phyloP scores from a whole-genome alignment of 2,797 vertebrate genomes.

The Sebastes taczanowskii region DNA sequence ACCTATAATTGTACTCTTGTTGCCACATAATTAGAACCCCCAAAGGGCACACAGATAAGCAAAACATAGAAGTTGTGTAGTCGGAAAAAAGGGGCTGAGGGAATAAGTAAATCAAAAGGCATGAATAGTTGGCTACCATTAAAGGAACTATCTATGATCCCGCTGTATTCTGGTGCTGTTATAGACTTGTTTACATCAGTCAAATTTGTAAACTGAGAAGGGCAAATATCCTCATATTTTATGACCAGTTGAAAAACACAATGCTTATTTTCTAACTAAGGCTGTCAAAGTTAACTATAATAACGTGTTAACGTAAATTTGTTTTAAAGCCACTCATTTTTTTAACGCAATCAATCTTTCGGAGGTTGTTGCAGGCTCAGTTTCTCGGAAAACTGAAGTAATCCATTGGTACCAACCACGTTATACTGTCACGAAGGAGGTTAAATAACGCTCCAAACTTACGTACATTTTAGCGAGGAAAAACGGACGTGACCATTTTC shows the following conservation, averaged over 20 bases:
- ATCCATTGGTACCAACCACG: too few species aligned
- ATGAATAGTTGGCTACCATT: not conserved
- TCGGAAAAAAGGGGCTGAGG: not conserved
- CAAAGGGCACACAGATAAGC: not conserved
- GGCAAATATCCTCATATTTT: not conserved
- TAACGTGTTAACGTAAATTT: too few species aligned
- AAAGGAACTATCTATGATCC: not conserved
- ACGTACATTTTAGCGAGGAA: too few species aligned
- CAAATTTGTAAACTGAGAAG: not conserved
- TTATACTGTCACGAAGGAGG: too few species aligned
- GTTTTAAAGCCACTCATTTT: too few species aligned
- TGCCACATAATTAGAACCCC: constrained; percentile 6
- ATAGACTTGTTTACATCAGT: not conserved
- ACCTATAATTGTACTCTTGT: constrained; percentile 1
- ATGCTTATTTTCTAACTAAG: not conserved
- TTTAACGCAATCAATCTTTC: too few species aligned
- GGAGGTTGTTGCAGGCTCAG: too few species aligned
- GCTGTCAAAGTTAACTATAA: too few species aligned
- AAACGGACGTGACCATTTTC: too few species aligned
- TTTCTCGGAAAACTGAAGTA: too few species aligned
- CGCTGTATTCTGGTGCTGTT: not conserved
- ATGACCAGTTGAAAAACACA: not conserved
- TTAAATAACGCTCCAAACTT: too few species aligned
- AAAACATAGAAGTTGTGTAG: not conserved
- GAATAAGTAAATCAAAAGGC: not conserved